phyloP scores from a whole-genome alignment of 2,888 invertebrate genomes.

The Odontothrips loti region DNA sequence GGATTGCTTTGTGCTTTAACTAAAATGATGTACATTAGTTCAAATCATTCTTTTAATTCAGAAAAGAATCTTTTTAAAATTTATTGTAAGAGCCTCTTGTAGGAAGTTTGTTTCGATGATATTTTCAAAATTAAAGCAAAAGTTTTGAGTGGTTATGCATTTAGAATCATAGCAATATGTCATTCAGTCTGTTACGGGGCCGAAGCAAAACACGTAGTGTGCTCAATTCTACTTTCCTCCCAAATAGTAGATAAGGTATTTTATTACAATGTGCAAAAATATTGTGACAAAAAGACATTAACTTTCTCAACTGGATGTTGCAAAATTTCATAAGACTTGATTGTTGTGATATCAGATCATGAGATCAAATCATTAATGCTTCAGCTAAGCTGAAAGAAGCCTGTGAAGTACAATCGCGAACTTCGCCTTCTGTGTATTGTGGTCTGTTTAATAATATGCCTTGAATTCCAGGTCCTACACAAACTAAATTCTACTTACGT shows the following conservation, averaged over 20 bases:
- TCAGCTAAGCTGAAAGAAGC: slow-evolving; percentile 12
- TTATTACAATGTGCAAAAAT: slow-evolving; percentile 20
- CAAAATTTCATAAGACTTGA: slow-evolving; percentile 24
- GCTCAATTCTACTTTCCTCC: slow-evolving; percentile 22
- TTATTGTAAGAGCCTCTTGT: not conserved
- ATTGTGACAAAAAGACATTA: slow-evolving; percentile 23
- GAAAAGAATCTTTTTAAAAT: not conserved
- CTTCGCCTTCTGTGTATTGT: slow-evolving; percentile 7
- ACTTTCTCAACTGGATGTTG: slow-evolving; percentile 24
- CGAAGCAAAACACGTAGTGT: slow-evolving; percentile 15
- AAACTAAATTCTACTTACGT: not conserved
- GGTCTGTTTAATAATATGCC: slow-evolving; percentile 17
- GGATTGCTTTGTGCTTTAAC: not conserved
- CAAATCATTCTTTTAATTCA: slow-evolving; percentile 12
- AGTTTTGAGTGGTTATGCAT: not conserved
- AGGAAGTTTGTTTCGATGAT: not conserved
- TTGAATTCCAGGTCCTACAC: not conserved
- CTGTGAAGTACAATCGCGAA: slow-evolving; percentile 24
- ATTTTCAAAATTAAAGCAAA: not conserved
- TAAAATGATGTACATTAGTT: not conserved
- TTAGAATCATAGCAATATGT: slow-evolving; percentile 13
- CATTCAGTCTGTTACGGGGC: not conserved
- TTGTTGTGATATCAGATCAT: slow-evolving; percentile 26
- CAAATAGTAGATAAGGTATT: slow-evolving; percentile 19
- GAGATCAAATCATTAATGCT: slow-evolving; percentile 13